phyloP scores from a whole-genome alignment of 2,888 invertebrate genomes.

The Fragum sueziense region DNA sequence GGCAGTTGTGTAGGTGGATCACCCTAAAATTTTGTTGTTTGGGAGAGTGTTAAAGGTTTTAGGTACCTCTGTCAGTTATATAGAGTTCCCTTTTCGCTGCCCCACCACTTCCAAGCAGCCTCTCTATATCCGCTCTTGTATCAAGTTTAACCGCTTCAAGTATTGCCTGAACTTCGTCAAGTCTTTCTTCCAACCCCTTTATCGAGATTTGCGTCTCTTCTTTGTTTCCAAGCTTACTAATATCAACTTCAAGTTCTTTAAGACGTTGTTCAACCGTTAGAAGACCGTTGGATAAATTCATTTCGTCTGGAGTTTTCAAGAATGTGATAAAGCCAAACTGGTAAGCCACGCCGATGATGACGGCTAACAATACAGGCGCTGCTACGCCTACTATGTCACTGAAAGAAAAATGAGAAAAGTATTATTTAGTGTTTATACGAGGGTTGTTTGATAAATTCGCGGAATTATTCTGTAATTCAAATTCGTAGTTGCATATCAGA shows the following conservation, averaged over 20 bases:
- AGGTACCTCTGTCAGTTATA: neutral
- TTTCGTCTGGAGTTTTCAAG: neutral
- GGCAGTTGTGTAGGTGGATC: no score
- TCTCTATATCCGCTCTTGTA: neutral
- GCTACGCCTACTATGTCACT: neutral
- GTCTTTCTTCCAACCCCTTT: neutral
- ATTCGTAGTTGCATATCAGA: no score
- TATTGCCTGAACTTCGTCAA: neutral
- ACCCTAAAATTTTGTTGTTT: no score
- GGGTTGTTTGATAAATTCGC: no score
- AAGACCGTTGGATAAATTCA: neutral
- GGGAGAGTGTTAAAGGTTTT: neutral
- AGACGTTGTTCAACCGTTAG: slow-evolving; percentile 8
- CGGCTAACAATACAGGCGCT: slow-evolving; percentile 4
- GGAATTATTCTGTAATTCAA: no score
- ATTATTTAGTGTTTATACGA: no score
- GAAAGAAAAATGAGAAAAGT: neutral
- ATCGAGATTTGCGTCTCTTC: neutral
- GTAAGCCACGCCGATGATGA: slow-evolving; percentile 5
- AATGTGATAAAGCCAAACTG: slow-evolving; percentile 11
- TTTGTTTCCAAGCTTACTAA: neutral
- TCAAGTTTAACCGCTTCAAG: slow-evolving; percentile 12
- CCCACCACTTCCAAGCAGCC: neutral
- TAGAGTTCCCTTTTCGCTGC: neutral
- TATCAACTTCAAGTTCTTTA: neutral